These are phyloP conservation scores for Salvelinus sp. DNA, from an alignment of 2,113 vertebrate species.

Conservation along the genomic window DNA sequence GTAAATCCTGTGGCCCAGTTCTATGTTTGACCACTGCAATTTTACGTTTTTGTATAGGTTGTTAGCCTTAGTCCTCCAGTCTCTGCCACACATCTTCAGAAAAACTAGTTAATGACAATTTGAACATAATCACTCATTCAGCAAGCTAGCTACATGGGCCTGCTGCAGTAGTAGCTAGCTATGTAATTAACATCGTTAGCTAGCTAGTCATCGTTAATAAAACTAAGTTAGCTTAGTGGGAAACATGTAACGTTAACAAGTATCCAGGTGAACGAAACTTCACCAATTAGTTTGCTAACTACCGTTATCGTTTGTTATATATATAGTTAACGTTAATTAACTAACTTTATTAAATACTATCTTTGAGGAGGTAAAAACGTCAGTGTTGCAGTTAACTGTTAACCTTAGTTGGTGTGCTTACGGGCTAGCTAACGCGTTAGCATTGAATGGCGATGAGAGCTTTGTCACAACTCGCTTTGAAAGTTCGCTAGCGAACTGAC, in stretches of 20 bases:
- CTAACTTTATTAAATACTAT: no score
- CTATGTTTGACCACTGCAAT: no score
- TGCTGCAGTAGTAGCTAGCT: conserved; percentile 46
- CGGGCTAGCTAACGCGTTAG: neutral
- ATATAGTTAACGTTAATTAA: no score
- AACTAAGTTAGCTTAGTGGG: neutral
- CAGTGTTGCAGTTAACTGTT: neutral
- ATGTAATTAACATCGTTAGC: conserved; percentile 3
- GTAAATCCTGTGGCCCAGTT: conserved; percentile 24
- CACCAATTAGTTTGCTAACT: neutral
- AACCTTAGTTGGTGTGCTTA: neutral
- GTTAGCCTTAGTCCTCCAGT: conserved; percentile 55
- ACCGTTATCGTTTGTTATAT: neutral
- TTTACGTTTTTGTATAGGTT: conserved; percentile 12
- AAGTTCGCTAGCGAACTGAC: conserved; percentile 26
- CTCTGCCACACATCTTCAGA: conserved; percentile 53
- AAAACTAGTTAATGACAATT: conserved; percentile 52
- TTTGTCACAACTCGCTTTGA: conserved; percentile 3
- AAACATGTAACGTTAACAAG: neutral
- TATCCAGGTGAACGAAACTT: neutral
- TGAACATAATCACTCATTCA: conserved; percentile 49
- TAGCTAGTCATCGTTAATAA: neutral
- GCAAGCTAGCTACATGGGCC: conserved; percentile 47
- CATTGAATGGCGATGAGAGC: conserved; percentile 5
- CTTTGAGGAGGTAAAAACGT: neutral